Conservation (phyloP, 2,113 vertebrate species). For the Cephalopterus ornatus region DNA sequence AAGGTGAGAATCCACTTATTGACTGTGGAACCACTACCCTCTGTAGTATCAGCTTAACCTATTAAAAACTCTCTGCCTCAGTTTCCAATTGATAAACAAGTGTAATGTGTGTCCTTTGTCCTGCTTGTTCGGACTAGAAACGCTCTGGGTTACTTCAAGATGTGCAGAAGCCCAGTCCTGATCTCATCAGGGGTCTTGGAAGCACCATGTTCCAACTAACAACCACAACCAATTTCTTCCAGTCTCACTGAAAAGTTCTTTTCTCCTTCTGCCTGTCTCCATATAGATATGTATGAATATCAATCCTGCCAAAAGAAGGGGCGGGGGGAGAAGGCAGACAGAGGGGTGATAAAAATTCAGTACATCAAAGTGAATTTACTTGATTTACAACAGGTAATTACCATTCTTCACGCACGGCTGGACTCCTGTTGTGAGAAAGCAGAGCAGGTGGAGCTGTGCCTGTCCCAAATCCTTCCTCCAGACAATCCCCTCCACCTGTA, state of each 20-base stretch:
- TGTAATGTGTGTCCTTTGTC: not conserved
- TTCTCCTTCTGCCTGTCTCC: not conserved
- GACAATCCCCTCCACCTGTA: not conserved
- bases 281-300: not conserved
- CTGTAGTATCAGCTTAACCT: not conserved
- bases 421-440: not conserved
- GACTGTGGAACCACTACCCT: not conserved
- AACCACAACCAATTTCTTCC: not conserved
- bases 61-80: not conserved
- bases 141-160: not conserved
- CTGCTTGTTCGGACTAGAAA: not conserved
- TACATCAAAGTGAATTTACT: not conserved
- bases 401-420: not conserved
- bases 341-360: constrained; percentile 34
- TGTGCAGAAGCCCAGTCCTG: not conserved
- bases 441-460: constrained; percentile 16
- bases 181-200: not conserved
- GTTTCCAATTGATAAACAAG: not conserved
- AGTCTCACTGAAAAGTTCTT: not conserved
- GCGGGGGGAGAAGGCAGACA: not conserved
- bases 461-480: not conserved
- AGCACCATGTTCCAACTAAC: not conserved
- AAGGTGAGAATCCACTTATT: not conserved
- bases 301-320: not conserved
- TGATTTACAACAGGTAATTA: constrained; percentile 58